phyloP scores from a whole-genome alignment of 2,888 invertebrate genomes.

The Hyposoter dolosus region DNA sequence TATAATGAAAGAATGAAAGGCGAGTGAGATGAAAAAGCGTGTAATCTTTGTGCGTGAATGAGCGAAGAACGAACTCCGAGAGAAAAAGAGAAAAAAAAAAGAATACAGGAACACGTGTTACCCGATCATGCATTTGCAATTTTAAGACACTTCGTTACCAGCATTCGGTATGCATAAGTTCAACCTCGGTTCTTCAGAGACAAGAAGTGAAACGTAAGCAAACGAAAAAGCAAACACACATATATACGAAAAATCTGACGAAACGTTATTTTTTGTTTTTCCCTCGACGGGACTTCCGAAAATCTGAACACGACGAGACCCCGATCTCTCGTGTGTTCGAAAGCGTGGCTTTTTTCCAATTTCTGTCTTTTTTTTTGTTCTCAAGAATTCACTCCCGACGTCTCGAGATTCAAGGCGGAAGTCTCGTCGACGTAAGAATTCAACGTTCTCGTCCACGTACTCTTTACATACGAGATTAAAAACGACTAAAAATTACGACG shows the following conservation, averaged over 20 bases:
- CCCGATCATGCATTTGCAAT: slow-evolving; percentile 71
- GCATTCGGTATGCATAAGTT: slow-evolving; percentile 71
- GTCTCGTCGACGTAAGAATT: slow-evolving; percentile 58
- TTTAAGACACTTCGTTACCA: slow-evolving; percentile 71
- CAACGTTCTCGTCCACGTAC: slow-evolving; percentile 69
- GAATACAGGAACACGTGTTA: slow-evolving; percentile 59
- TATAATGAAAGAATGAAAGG: slow-evolving; percentile 17
- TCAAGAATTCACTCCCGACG: slow-evolving; percentile 15
- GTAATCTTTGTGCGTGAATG: slow-evolving; percentile 60
- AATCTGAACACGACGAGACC: slow-evolving; percentile 45
- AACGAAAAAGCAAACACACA: slow-evolving; percentile 9
- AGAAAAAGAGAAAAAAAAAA: slow-evolving; percentile 39
- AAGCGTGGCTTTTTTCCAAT: slow-evolving; percentile 7
- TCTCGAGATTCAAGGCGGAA: slow-evolving; percentile 49
- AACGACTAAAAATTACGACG: slow-evolving; percentile 41
- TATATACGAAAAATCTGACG: slow-evolving; percentile 50
- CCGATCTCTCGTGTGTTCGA: slow-evolving; percentile 33
- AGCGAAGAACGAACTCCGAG: slow-evolving; percentile 31
- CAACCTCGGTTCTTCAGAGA: slow-evolving; percentile 57
- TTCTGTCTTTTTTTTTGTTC: neutral
- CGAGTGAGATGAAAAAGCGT: slow-evolving; percentile 22
- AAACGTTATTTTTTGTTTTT: slow-evolving; percentile 42
- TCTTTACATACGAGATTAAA: slow-evolving; percentile 66
- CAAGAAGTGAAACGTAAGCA: slow-evolving; percentile 43
- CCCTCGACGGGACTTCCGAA: slow-evolving; percentile 61